phyloP scores from a whole-genome alignment of 2,113 vertebrate species.

The Vireo altiloquus region DNA sequence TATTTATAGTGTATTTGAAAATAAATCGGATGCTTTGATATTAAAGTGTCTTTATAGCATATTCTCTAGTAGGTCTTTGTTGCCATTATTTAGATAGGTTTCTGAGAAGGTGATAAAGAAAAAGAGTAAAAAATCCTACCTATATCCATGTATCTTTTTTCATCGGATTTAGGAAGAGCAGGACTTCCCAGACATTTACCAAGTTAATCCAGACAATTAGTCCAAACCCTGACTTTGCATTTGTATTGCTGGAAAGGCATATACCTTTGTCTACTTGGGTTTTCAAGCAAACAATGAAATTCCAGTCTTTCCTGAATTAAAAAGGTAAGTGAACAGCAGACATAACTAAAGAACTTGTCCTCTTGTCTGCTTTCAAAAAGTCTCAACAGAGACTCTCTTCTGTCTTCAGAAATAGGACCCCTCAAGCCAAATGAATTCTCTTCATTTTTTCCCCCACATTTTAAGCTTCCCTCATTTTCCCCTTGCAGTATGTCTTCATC shows the following conservation, averaged over 20 bases:
- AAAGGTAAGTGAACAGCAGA: not conserved
- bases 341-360: not conserved
- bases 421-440: not conserved
- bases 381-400: not conserved
- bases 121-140: not conserved
- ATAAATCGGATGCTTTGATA: not conserved
- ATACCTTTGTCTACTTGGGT: not conserved
- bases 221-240: not conserved
- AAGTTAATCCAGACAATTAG: not conserved
- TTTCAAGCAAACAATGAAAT: not conserved
- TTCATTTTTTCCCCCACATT: not conserved
- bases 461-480: not conserved
- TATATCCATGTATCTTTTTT: not conserved
- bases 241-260: not conserved
- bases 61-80: not conserved
- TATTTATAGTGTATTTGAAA: not conserved
- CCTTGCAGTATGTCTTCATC: not conserved
- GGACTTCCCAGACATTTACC: not conserved
- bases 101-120: not conserved
- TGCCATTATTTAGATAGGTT: not conserved
- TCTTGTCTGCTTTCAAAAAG: not conserved
- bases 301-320: not conserved
- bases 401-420: not conserved
- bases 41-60: not conserved
- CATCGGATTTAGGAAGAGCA: not conserved